Conservation (phyloP, 2,797 vertebrate genomes). For the Micrastur ruficollis region DNA sequence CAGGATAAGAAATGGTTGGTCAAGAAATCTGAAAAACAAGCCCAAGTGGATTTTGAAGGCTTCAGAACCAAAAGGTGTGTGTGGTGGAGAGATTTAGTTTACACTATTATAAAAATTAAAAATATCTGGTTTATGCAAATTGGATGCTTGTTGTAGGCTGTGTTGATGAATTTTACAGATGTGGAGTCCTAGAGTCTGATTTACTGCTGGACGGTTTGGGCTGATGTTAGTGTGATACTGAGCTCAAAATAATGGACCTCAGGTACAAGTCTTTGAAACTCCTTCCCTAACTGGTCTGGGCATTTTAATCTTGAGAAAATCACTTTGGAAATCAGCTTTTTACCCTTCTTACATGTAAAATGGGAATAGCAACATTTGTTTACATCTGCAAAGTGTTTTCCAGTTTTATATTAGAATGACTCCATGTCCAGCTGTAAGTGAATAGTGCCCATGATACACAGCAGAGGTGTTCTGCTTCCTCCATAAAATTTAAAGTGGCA, state of each 20-base stretch:
- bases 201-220: not conserved
- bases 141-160: not conserved
- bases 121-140: not conserved
- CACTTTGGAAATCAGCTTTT: not conserved
- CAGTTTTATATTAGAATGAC: not conserved
- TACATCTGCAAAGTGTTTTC: not conserved
- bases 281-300: not conserved
- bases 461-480: not conserved
- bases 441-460: not conserved
- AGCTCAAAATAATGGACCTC: not conserved
- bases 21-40: not conserved
- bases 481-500: not conserved
- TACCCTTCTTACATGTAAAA: not conserved
- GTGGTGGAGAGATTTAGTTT: not conserved
- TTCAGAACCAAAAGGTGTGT: not conserved
- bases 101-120: not conserved
- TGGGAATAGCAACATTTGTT: not conserved
- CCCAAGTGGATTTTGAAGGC: not conserved
- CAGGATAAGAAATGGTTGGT: not conserved
- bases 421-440: not conserved
- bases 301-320: not conserved
- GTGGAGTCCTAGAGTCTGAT: not conserved
- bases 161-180: not conserved
- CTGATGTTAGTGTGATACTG: not conserved
- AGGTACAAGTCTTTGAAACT: not conserved